phyloP scores from a whole-genome alignment of 30 jellyfish, hydroid and myxozoan species.

The Sanderia malayensis region DNA sequence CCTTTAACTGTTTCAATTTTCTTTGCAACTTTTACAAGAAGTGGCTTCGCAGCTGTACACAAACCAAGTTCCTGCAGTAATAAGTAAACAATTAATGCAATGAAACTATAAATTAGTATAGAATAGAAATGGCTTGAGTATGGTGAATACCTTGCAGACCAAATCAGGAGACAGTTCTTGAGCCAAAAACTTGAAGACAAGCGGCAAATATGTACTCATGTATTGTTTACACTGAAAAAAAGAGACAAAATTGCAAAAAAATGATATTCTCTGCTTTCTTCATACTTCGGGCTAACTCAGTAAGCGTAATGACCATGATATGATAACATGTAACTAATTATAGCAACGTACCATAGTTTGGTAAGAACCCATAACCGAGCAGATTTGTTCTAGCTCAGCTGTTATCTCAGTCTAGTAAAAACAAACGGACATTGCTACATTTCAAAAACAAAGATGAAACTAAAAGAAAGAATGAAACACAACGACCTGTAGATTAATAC shows the following conservation, averaged over 20 bases:
- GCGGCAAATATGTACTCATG: constrained; percentile 34
- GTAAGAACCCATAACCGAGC: constrained; percentile 29
- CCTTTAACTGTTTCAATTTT: not conserved
- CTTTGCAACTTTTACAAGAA: not conserved
- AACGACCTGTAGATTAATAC: no score
- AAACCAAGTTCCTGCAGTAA: constrained; percentile 33
- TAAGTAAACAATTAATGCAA: no score
- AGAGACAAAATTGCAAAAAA: not conserved
- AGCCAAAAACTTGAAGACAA: constrained; percentile 33
- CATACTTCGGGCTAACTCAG: no score
- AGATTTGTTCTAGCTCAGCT: constrained; percentile 6
- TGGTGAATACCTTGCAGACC: constrained; percentile 40
- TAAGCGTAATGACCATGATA: no score
- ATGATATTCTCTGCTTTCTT: no score
- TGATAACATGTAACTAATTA: no score
- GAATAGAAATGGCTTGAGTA: no score
- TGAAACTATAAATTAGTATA: no score
- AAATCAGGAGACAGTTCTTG: constrained; percentile 43
- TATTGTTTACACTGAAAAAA: constrained; percentile 39
- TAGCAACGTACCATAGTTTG: constrained; percentile 29
- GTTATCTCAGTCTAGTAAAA: constrained; percentile 24
- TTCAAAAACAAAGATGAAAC: no score
- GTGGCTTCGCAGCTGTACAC: constrained; percentile 10
- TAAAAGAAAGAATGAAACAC: no score
- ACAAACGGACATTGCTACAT: no score